phyloP scores from a whole-genome alignment of 2,888 invertebrate species.

The Orthosia gracilis region DNA sequence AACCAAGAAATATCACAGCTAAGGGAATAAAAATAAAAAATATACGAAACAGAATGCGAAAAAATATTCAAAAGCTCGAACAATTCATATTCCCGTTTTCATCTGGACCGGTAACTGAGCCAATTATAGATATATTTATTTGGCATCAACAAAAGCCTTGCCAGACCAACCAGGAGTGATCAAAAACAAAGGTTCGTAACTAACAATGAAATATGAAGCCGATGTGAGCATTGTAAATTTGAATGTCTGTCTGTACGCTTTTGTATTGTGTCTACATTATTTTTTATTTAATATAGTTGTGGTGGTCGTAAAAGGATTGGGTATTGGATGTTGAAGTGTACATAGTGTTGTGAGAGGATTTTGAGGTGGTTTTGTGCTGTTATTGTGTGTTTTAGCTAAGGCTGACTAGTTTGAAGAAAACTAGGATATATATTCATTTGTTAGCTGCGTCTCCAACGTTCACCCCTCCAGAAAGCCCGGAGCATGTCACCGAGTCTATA shows the following conservation, averaged over 20 bases:
- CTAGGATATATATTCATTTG: not conserved
- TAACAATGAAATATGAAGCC: conserved; percentile 61
- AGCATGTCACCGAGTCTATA: too few species aligned
- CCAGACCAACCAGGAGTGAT: conserved; percentile 38
- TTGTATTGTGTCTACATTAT: conserved; percentile 1
- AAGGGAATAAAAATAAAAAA: conserved; percentile 36
- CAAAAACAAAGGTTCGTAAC: conserved; percentile 59
- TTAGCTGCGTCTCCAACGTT: too few species aligned
- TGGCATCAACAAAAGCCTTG: conserved; percentile 52
- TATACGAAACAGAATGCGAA: conserved; percentile 25
- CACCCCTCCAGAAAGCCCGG: too few species aligned
- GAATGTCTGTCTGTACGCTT: conserved; percentile 29
- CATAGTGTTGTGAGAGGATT: not conserved
- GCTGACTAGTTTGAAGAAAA: not conserved
- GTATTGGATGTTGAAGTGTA: not conserved
- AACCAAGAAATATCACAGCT: conserved; percentile 30
- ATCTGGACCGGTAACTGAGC: conserved; percentile 37
- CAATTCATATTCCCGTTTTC: conserved; percentile 47
- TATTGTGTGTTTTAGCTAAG: not conserved
- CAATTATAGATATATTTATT: conserved; percentile 64
- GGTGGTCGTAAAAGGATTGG: not conserved
- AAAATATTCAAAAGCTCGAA: conserved; percentile 34
- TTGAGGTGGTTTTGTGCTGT: not conserved
- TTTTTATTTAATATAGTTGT: conserved; percentile 28
- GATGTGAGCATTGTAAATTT: conserved; percentile 48